Percentiles rank a stretch among this genome's conserved stretches.
Evolutionary conservation across 1,140 invertebrate species (phyloP).

Genomic region (Drosophila hydei): DNA sequence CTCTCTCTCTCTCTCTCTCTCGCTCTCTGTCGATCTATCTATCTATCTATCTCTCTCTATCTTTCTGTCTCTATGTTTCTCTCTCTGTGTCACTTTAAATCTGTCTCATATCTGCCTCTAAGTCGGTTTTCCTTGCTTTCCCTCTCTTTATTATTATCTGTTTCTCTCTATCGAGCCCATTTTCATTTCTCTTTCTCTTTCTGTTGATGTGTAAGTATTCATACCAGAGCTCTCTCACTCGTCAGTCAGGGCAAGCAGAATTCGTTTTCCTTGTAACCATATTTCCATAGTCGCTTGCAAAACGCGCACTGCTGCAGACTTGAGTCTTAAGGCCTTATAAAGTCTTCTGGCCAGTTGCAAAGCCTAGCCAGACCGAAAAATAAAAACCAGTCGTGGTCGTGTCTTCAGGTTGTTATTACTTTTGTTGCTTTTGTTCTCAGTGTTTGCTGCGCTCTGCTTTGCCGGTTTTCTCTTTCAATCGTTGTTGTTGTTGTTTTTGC

Average conservation of each 20-base stretch:
- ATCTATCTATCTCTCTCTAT: background rate
- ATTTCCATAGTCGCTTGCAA: constrained; percentile 6
- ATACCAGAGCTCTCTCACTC: background rate
- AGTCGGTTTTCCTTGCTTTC: no score
- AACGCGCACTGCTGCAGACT: constrained; percentile 11
- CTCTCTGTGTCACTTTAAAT: no score
- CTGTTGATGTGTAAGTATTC: no score
- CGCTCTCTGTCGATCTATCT: background rate
- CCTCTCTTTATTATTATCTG: no score
- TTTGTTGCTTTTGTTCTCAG: constrained; percentile 39
- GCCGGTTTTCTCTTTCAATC: constrained; percentile 48
- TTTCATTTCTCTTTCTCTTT: background rate
- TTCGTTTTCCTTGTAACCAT: background rate
- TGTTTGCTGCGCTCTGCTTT: constrained; percentile 36
- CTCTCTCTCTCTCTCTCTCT: background rate
- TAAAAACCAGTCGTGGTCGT: constrained; percentile 34
- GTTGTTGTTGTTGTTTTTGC: constrained; percentile 49
- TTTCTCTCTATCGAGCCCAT: background rate
- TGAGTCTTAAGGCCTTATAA: constrained; percentile 9
- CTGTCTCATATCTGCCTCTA: no score
- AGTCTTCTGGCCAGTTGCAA: constrained; percentile 32
- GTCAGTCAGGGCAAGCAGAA: background rate
- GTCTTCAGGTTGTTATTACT: constrained; percentile 12
- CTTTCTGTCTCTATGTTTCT: background rate
- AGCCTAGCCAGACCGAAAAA: constrained; percentile 15